Base-by-base conservation (phyloP, 1,140 invertebrate species). In the Brachionus manjavacas region DNA sequence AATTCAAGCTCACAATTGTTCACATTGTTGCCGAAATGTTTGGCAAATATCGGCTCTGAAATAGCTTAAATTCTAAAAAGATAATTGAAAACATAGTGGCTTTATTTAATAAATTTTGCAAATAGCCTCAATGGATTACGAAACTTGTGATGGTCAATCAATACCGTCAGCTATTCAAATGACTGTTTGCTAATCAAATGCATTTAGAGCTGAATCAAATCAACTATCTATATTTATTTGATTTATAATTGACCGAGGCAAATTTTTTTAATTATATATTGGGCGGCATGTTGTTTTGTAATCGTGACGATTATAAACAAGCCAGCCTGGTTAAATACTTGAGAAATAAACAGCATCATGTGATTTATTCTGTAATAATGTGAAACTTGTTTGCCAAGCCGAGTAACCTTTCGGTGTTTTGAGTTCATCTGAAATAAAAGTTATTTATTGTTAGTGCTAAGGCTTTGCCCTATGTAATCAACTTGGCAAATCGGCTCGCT, bases 341-440 rank as follows among this genome's bases (percentile, higher is more conserved):
- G 66, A n/a, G 66, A 68, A 68, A 68, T 68, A 68, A 68, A 68
- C 66, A 68, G 31, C 66, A 31, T 68, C 25, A 31, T 68, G 66
- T 68, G 66, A 68, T 68, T 68, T 68, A 68, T 68, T 68, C n/a
- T 25, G 31, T 68, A 68, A 68, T 68, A 68, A 68, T 68, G 66
- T 68, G 66, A 68, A 68, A 68, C 25, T 68, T 31, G 25, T 68
- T 68, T 25, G 31, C 25, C 25, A 68, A 68, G n/a, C 28, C 66
- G 66, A 6, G 31, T 31, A 39, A 68, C 66, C 66, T 68, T 68
- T 68, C 52, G 16, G 52, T 23, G 6, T 60, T 60, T 60, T 60
- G 52, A 60, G 52, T 60, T 23, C 20, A 0, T 60, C n/a, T 60
- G 52, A 60, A 60, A 60, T 60, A 20, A 60, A 60, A 60, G 52